Conservation (phyloP, 2,797 vertebrate species). For the Manis pentadactyla region DNA sequence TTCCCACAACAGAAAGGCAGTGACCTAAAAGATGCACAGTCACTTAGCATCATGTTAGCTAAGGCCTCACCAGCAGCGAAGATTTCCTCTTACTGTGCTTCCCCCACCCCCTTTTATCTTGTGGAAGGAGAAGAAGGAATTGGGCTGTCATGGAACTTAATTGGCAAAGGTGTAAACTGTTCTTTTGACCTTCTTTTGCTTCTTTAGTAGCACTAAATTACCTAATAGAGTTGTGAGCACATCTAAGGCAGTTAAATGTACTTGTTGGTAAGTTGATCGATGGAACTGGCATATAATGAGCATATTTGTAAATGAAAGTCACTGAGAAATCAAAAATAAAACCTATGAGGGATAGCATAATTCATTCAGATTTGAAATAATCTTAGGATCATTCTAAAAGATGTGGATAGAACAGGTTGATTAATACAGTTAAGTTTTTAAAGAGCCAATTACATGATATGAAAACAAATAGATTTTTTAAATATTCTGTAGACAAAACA, state of each 20-base stretch:
- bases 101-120: background rate
- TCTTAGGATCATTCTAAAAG: constrained; percentile 18
- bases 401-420: constrained; percentile 40
- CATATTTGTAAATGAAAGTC: constrained; percentile 21
- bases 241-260: background rate
- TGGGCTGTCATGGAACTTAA: background rate
- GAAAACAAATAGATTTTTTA: constrained; percentile 26
- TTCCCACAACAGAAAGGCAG: background rate
- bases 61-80: background rate
- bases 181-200: constrained; percentile 28
- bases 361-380: background rate
- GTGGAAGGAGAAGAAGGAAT: background rate
- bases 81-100: background rate
- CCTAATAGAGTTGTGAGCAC: background rate
- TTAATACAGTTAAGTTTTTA: constrained; percentile 22
- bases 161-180: background rate
- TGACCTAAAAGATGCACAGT: background rate
- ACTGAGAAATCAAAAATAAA: background rate
- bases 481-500: background rate
- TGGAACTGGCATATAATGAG: background rate
- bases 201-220: background rate
- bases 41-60: background rate
- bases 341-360: background rate
- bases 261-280: background rate
- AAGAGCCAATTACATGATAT: constrained; percentile 20